These are phyloP conservation scores for Epistrophe eligans DNA, from an alignment of 2,888 invertebrate genomes.

Conservation along the genomic window DNA sequence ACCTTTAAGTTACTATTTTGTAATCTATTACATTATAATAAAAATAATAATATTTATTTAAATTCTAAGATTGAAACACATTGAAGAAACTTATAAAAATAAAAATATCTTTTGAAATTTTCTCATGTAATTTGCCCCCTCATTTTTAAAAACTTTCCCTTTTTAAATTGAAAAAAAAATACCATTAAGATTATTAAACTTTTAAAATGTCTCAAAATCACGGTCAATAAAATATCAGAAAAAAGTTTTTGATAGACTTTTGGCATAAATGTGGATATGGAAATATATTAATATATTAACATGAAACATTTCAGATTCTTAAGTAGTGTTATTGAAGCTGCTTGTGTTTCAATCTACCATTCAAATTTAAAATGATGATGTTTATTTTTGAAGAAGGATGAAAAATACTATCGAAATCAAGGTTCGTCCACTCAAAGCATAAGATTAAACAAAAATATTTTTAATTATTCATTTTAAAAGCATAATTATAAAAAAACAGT, in stretches of 20 bases:
- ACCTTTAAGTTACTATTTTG: too few relatives aligned
- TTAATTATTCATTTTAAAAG: not conserved
- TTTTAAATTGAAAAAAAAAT: not conserved
- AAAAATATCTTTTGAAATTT: not conserved
- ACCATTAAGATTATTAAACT: constrained; percentile 5
- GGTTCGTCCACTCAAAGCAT: not conserved
- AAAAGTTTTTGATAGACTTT: not conserved
- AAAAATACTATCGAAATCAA: not conserved
- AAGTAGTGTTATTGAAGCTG: not conserved
- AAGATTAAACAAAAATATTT: not conserved
- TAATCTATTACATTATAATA: too few relatives aligned
- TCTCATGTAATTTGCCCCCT: not conserved
- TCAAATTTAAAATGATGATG: not conserved
- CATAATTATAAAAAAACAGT: not conserved
- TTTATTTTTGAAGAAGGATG: not conserved
- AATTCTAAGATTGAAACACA: too few relatives aligned
- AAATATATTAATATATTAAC: not conserved
- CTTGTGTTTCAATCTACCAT: not conserved
- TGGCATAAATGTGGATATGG: not conserved
- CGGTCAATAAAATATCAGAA: too few relatives aligned
- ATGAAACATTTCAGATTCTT: not conserved
- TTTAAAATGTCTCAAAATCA: not conserved
- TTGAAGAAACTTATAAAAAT: too few relatives aligned
- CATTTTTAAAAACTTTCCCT: not conserved
- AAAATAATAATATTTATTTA: too few relatives aligned